These are phyloP conservation scores for Bugulina stolonifera DNA, from an alignment of 2,888 invertebrate species.

Conservation along the genomic window DNA sequence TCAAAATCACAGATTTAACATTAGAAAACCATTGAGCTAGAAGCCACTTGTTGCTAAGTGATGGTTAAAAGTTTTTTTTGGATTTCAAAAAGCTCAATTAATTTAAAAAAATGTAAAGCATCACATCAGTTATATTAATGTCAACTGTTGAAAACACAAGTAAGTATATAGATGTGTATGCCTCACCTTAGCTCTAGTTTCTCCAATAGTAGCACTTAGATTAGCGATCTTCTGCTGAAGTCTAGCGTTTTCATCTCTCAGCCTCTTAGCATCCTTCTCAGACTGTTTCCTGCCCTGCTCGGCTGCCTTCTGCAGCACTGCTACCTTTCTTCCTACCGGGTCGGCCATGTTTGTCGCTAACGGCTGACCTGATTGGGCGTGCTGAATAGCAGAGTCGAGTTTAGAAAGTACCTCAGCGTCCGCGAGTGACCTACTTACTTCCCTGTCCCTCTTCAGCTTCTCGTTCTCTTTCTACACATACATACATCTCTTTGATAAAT, in stretches of 20 bases:
- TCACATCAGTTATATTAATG: too few species aligned
- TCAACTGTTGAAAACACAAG: too few species aligned
- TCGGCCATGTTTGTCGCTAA: slow-evolving; percentile 15
- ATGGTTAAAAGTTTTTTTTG: too few species aligned
- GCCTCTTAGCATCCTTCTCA: slow-evolving; percentile 34
- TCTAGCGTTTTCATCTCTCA: slow-evolving; percentile 34
- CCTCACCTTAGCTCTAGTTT: background rate
- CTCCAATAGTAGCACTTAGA: background rate
- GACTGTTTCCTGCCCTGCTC: slow-evolving; percentile 38
- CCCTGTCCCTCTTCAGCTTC: background rate
- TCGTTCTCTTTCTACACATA: slow-evolving; percentile 16
- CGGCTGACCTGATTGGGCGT: slow-evolving; percentile 4
- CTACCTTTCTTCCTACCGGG: slow-evolving; percentile 31
- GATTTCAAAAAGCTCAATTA: too few species aligned
- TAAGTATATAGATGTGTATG: too few species aligned
- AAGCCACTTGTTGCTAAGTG: too few species aligned
- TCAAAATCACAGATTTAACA: too few species aligned
- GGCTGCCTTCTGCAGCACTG: slow-evolving; percentile 36
- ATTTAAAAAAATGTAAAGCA: too few species aligned
- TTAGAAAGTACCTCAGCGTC: slow-evolving; percentile 5
- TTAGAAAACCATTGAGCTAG: too few species aligned
- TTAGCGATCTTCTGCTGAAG: slow-evolving; percentile 37
- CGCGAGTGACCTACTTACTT: background rate
- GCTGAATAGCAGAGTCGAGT: background rate
- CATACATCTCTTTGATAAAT: too few species aligned